Conservation (phyloP, 2,888 invertebrate genomes). For the Eupelmus urozonus region DNA sequence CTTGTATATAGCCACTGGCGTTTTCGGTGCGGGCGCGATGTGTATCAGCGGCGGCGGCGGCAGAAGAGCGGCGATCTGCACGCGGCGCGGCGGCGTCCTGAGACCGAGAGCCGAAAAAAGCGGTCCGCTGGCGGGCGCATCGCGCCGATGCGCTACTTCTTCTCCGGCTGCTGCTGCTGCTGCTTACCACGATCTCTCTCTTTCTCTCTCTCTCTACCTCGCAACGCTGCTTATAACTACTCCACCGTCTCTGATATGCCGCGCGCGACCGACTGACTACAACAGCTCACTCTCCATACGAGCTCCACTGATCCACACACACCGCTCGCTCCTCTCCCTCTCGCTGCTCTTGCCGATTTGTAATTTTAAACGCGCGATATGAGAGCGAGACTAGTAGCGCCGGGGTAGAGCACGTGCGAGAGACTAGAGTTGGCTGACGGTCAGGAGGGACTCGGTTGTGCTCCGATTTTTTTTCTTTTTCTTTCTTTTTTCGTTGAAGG, state of each 20-base stretch:
- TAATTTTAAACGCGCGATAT: constrained; percentile 65
- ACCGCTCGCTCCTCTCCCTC: too few relatives aligned
- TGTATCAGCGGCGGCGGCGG: not conserved
- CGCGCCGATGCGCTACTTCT: constrained; percentile 33
- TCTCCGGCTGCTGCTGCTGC: not conserved
- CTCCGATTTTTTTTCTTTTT: not conserved
- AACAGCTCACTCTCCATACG: not conserved
- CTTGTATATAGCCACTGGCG: too few relatives aligned
- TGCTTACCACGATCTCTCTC: not conserved
- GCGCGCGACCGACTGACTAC: not conserved
- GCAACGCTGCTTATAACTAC: not conserved
- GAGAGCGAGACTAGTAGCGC: constrained; percentile 36
- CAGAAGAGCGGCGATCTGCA: not conserved
- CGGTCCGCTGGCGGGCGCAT: constrained; percentile 5
- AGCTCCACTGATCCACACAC: not conserved
- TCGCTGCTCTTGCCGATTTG: too few relatives aligned
- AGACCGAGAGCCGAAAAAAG: constrained; percentile 7
- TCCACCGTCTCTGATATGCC: not conserved
- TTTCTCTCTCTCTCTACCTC: not conserved
- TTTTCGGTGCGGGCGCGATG: too few relatives aligned
- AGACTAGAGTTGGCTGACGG: too few relatives aligned
- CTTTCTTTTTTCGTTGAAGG: too few relatives aligned
- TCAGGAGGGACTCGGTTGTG: too few relatives aligned
- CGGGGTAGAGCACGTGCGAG: too few relatives aligned
- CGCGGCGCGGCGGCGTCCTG: constrained; percentile 3